Conservation (phyloP, 2,113 vertebrate species). For the Caranx ignobilis region DNA sequence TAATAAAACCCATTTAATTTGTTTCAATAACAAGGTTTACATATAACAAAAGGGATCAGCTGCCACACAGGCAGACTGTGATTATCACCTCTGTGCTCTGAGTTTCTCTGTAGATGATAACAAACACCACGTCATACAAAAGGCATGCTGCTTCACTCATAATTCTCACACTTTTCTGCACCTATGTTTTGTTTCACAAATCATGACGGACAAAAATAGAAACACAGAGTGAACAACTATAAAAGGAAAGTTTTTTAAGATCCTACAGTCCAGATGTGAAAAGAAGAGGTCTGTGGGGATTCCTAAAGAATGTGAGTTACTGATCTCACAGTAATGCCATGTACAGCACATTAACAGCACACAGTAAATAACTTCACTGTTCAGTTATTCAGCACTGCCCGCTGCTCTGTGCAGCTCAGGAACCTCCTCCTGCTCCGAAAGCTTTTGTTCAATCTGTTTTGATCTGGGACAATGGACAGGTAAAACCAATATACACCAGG, state of each 20-base stretch:
- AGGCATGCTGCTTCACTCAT: slow-evolving; percentile 59
- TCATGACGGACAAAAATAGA: slow-evolving; percentile 68
- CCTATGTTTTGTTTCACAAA: slow-evolving; percentile 64
- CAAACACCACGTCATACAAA: slow-evolving; percentile 57
- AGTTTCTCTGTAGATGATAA: slow-evolving; percentile 53
- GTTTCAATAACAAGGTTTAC: slow-evolving; percentile 31
- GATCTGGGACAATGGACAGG: background rate
- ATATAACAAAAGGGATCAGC: slow-evolving; percentile 15
- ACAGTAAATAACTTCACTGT: slow-evolving; percentile 62
- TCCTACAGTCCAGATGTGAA: slow-evolving; percentile 71
- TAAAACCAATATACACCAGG: slow-evolving; percentile 5
- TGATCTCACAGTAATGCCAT: slow-evolving; percentile 71
- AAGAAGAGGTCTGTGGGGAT: slow-evolving; percentile 67
- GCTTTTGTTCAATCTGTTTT: slow-evolving; percentile 27
- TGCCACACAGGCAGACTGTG: slow-evolving; percentile 23
- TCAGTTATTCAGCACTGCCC: slow-evolving; percentile 48
- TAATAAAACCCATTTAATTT: slow-evolving; percentile 33
- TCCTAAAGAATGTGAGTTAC: slow-evolving; percentile 72
- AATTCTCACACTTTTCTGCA: slow-evolving; percentile 71
- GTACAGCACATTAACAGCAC: slow-evolving; percentile 61
- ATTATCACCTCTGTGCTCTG: slow-evolving; percentile 13
- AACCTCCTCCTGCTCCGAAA: slow-evolving; percentile 2
- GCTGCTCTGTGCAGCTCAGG: slow-evolving; percentile 16
- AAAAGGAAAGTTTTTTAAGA: slow-evolving; percentile 76
- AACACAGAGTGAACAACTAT: slow-evolving; percentile 67